phyloP scores from a whole-genome alignment of 2,797 vertebrate genomes.

The Eospalax fontanierii region DNA sequence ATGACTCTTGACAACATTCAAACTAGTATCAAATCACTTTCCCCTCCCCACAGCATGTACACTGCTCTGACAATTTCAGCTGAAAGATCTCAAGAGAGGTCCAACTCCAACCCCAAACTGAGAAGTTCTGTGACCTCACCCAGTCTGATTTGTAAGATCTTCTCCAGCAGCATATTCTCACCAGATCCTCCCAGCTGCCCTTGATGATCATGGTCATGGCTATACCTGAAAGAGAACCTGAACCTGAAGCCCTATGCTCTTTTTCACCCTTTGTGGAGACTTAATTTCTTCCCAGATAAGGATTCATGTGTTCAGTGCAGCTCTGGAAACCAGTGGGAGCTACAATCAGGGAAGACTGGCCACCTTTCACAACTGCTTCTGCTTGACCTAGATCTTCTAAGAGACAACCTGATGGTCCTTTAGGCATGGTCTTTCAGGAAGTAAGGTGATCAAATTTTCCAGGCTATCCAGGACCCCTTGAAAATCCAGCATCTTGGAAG shows the following conservation, averaged over 20 bases:
- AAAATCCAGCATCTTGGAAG: conserved; percentile 28
- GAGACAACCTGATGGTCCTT: conserved; percentile 22
- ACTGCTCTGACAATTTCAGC: conserved; percentile 49
- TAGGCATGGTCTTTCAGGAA: not conserved
- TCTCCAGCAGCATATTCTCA: conserved; percentile 9
- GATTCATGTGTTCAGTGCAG: not conserved
- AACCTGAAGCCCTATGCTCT: not conserved
- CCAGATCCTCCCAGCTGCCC: not conserved
- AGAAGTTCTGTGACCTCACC: not conserved
- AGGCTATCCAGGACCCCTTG: not conserved
- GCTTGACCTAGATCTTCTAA: not conserved
- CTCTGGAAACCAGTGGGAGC: not conserved
- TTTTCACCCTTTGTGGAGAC: not conserved
- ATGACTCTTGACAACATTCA: conserved; percentile 57
- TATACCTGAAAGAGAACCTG: not conserved
- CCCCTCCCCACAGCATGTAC: not conserved
- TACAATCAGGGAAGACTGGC: not conserved
- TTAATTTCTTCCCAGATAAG: conserved; percentile 35
- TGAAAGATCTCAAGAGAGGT: not conserved
- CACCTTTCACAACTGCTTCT: not conserved
- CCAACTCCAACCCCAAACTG: not conserved
- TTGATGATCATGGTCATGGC: not conserved
- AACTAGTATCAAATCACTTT: conserved; percentile 56
- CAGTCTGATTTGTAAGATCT: not conserved
- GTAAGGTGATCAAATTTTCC: not conserved